Evolutionary conservation across 2,797 vertebrate genomes (phyloP), one percentile per base, ranked within the genome.

Genomic region (Spinus pinus): DNA sequence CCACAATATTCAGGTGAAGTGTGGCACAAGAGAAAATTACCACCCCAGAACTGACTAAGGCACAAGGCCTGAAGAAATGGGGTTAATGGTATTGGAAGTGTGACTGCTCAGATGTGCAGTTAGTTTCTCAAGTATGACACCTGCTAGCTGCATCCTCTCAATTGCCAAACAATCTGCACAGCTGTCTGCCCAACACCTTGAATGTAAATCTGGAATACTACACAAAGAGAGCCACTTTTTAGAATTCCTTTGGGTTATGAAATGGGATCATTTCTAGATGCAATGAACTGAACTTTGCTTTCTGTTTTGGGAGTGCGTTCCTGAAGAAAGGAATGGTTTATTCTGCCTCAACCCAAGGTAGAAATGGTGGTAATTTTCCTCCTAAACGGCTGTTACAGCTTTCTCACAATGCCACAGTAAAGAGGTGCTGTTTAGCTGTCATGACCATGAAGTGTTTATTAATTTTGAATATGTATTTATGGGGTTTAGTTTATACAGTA

Each of bases 371-470:
- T 54, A 64, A 23, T 90, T 86, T 90, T 77, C 54, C 57, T 87
- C 70, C 47, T 51, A 35, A 92, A 91, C 39, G 25, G 51, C 47
- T 71, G 24, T 56, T 54, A 33, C 31, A 58, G 18, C 41, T 78
- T 75, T 81, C 35, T 93, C 46, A 81, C 46, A 73, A 90, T 1
- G 12, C 33, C 27, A 17, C 22, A 69, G 49, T 28, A 72, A 90
- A 72, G 35, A 77, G 88, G 27, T 88, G 53, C 56, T 84, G 37
- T 51, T 91, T 70, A 93, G 23, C 61, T 78, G 73, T 92, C 60
- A 71, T 66, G 30, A 42, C 15, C 46, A 33, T 31, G 51, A 90
- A 87, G 25, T 90, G 42, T 88, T 94, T 89, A 93, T 95, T 94
- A 39, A 91, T 88, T 92, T 57, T 79, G 39, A 78, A 50, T 71